Conservation (phyloP, 2,113 vertebrate species). For the Rhadina sibilatrix region DNA sequence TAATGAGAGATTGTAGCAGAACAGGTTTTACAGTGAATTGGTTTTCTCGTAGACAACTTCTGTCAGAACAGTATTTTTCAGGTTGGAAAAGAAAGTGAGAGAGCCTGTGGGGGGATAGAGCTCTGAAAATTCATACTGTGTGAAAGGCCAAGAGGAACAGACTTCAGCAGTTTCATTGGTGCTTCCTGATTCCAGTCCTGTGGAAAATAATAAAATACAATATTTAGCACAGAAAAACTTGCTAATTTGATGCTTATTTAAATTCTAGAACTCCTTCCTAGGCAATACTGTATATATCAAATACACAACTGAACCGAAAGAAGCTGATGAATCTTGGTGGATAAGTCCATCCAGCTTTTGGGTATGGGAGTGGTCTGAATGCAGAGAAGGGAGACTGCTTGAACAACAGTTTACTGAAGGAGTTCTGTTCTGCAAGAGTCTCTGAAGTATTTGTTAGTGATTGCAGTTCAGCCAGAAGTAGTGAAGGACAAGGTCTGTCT, state of each 20-base stretch:
- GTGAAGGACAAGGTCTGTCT: neutral
- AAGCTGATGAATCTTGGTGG: neutral
- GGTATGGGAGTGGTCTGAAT: neutral
- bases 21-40: neutral
- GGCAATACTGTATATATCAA: rapidly evolving
- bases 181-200: neutral
- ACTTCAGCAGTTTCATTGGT: neutral
- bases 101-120: neutral
- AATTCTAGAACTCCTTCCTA: neutral
- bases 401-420: neutral
- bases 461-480: neutral
- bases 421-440: neutral
- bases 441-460: neutral
- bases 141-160: neutral
- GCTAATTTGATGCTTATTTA: neutral
- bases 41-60: neutral
- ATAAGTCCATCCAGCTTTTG: neutral
- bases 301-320: neutral
- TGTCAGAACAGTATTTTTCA: neutral
- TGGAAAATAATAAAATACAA: neutral
- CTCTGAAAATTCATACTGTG: neutral
- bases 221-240: neutral
- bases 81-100: neutral
- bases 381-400: neutral
- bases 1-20: neutral